Percentiles rank a stretch among this genome's conserved stretches.
phyloP scores from a whole-genome alignment of 2,888 invertebrate genomes.

The Campoplex nolae region DNA sequence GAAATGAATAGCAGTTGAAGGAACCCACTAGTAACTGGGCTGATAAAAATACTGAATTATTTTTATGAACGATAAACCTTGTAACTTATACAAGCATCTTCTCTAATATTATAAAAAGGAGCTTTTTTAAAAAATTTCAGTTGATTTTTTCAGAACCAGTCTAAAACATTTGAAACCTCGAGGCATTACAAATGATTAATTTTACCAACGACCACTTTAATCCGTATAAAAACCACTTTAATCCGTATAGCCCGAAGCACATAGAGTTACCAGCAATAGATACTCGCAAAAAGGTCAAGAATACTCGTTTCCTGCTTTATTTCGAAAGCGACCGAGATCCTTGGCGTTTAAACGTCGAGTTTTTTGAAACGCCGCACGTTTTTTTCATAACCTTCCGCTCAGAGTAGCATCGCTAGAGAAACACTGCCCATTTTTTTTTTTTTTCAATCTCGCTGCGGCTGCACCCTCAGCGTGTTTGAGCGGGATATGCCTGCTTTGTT shows the following conservation, averaged over 20 bases:
- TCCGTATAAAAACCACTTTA: background rate
- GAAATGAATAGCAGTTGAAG: background rate
- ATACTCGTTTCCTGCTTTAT: background rate
- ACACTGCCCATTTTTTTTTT: slow-evolving; percentile 30
- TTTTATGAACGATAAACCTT: no score
- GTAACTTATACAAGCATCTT: background rate
- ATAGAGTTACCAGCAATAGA: background rate
- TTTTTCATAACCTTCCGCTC: slow-evolving; percentile 28
- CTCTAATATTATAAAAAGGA: background rate
- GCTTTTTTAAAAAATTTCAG: background rate
- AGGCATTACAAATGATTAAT: background rate
- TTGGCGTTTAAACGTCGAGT: slow-evolving; percentile 40
- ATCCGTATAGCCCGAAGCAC: background rate
- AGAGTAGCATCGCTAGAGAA: slow-evolving; percentile 2
- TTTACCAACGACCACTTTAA: background rate
- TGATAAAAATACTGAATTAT: no score
- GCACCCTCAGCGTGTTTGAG: slow-evolving; percentile 7
- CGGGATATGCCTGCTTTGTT: slow-evolving; percentile 15
- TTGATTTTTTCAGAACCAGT: background rate
- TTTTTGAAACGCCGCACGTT: slow-evolving; percentile 43
- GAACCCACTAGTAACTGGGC: no score
- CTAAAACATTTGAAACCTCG: background rate
- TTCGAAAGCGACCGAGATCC: slow-evolving; percentile 6
- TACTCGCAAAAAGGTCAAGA: background rate
- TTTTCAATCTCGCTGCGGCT: slow-evolving; percentile 22